These are phyloP conservation scores for Drosophila oshimai DNA, from an alignment of 1,140 invertebrate genomes.

Conservation along the genomic window DNA sequence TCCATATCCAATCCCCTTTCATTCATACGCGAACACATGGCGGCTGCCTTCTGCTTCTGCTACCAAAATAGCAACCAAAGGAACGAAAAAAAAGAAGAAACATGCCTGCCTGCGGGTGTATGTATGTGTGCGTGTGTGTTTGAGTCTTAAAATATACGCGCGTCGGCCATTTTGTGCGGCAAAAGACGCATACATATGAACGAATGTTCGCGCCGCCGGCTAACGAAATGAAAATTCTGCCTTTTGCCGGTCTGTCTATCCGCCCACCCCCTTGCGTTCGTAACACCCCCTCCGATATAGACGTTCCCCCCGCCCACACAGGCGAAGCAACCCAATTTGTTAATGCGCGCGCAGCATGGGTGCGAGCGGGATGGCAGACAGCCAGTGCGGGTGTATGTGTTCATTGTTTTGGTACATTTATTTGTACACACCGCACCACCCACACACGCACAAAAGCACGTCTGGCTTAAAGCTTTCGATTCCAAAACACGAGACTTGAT, in stretches of 20 bases:
- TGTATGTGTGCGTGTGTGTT: slow-evolving; percentile 38
- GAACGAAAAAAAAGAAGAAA: slow-evolving; percentile 55
- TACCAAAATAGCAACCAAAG: slow-evolving; percentile 73
- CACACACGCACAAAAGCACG: neutral
- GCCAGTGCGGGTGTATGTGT: slow-evolving; percentile 41
- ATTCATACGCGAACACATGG: slow-evolving; percentile 77
- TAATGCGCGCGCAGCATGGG: slow-evolving; percentile 28
- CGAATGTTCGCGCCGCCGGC: slow-evolving; percentile 44
- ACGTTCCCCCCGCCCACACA: slow-evolving; percentile 2
- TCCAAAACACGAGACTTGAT: neutral
- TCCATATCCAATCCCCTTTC: slow-evolving; percentile 50
- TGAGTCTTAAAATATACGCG: slow-evolving; percentile 78
- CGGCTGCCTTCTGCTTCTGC: slow-evolving; percentile 37
- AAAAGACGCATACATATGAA: slow-evolving; percentile 32
- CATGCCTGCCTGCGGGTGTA: slow-evolving; percentile 14
- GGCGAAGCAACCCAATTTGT: slow-evolving; percentile 65
- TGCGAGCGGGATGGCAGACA: slow-evolving; percentile 26
- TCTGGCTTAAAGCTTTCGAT: neutral
- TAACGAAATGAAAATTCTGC: slow-evolving; percentile 76
- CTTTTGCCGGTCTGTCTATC: slow-evolving; percentile 59
- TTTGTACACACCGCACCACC: slow-evolving; percentile 57
- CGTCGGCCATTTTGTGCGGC: slow-evolving; percentile 79
- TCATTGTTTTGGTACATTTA: slow-evolving; percentile 76
- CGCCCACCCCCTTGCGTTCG: slow-evolving; percentile 13
- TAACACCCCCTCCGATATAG: neutral